phyloP scores from a whole-genome alignment of 2,113 vertebrate genomes.

The Pionites leucogaster region DNA sequence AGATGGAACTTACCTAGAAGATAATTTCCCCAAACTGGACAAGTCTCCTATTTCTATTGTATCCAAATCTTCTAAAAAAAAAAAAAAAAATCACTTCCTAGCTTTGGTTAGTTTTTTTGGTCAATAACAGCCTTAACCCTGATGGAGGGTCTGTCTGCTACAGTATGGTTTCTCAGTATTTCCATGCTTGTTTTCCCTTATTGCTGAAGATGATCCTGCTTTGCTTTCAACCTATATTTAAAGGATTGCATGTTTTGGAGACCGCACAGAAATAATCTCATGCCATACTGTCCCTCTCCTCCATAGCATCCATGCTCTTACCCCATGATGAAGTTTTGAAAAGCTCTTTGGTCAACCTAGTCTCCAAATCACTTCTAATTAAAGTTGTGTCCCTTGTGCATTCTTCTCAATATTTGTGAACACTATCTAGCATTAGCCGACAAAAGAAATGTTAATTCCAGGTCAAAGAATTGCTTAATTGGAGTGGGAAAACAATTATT shows the following conservation, averaged over 20 bases:
- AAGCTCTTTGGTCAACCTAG: background rate
- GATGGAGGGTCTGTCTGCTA: background rate
- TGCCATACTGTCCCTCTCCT: background rate
- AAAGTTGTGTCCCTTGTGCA: constrained; percentile 2
- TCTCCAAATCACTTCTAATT: constrained; percentile 12
- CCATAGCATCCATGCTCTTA: background rate
- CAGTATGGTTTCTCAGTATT: background rate
- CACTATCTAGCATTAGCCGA: background rate
- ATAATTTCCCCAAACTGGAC: background rate
- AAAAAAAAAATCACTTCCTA: background rate
- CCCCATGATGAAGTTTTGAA: background rate
- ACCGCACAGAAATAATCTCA: background rate
- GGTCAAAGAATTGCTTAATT: constrained; percentile 17
- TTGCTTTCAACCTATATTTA: background rate
- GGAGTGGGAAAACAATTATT: background rate
- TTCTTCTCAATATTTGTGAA: constrained; percentile 11
- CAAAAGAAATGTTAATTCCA: constrained; percentile 53
- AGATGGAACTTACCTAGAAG: background rate
- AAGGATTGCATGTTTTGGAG: background rate
- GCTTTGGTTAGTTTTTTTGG: background rate
- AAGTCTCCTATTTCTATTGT: background rate
- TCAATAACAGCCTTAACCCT: background rate
- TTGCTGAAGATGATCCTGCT: background rate
- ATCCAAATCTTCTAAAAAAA: background rate
- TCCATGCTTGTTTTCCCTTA: background rate